phyloP scores from a whole-genome alignment of 2,888 invertebrate species.

The Parnassius apollo region DNA sequence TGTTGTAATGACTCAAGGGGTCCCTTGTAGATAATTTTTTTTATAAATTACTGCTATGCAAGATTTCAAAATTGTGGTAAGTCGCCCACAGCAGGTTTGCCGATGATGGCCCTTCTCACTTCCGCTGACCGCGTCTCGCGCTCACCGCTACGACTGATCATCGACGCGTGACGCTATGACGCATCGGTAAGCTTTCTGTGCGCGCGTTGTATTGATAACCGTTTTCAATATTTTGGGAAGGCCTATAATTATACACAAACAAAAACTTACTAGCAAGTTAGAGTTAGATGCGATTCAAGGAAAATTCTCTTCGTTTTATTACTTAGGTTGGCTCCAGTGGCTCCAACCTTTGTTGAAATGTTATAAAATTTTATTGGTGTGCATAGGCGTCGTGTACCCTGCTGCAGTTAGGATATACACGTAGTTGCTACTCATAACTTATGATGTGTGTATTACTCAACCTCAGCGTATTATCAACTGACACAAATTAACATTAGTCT shows the following conservation, averaged over 20 bases:
- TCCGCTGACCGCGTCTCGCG: too few species aligned
- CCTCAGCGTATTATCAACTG: slow-evolving; percentile 33
- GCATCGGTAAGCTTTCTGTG: too few species aligned
- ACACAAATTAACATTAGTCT: slow-evolving; percentile 31
- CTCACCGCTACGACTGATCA: too few species aligned
- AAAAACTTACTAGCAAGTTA: neutral
- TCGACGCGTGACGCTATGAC: too few species aligned
- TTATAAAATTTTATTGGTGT: slow-evolving; percentile 1
- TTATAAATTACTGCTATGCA: too few species aligned
- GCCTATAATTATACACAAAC: neutral
- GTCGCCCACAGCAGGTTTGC: too few species aligned
- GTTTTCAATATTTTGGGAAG: neutral
- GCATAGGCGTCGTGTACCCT: neutral
- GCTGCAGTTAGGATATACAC: neutral
- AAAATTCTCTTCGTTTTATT: slow-evolving; percentile 4
- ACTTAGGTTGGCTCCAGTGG: neutral
- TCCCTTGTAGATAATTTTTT: too few species aligned
- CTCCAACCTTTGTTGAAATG: slow-evolving; percentile 3
- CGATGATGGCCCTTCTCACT: too few species aligned
- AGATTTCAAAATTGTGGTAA: too few species aligned
- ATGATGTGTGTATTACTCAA: slow-evolving; percentile 31
- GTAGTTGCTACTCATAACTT: slow-evolving; percentile 28
- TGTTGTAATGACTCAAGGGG: too few species aligned
- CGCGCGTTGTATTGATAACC: neutral
- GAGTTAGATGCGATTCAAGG: neutral